Base-by-base conservation (phyloP, 2,888 invertebrate genomes). In the Priocnemis perturbator region DNA sequence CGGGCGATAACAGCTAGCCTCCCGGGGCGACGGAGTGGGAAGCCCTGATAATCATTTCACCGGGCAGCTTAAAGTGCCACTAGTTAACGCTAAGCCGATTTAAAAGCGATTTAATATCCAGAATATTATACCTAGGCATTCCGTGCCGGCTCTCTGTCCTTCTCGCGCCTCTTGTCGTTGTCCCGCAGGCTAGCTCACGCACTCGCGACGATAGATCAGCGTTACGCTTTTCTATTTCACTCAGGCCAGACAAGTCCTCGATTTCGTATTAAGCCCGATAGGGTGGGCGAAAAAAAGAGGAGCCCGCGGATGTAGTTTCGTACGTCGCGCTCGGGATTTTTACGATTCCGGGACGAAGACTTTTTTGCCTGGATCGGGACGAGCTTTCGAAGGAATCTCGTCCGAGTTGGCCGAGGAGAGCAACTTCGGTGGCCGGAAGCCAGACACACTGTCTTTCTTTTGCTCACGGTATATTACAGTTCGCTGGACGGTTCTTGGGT, bases 31-130 rank as follows among this genome's bases (percentile, higher is more conserved):
- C 82, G 85, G 86, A 85, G 86, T 87, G 88, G 86, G 85, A 85
- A 86, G 81, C 85, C 84, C 87, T 87, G 89, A 89, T 89, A 89
- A 89, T 89, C 89, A 89, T 89, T 89, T 89, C 87, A 89, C 85
- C 84, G 85, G 86, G 84, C 87, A 89, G 89, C 89, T 89, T 89
- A 89, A 89, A 89, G 89, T 89, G 89, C 88, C 89, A 87, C 88
- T 88, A 88, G 88, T 88, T 88, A 88, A 88, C 88, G 86, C 83
- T 89, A 89, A 89, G 88, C 89, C 89, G 89, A 89, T 89, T 89
- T 89, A 88, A 89, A 89, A 88, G 86, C 88, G 88, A 87, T 88
- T 89, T 88, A 87, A 88, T 88, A 88, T 88, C 87, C 82, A 81
- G 85, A 86, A 87, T 86, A 85, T 86, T 87, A 86, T 86, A 87